A percentile compares a stretch with the other conserved stretches of the same genome.
Evolutionary conservation across 1,140 invertebrate genomes (phyloP).

Genomic region (Lordiphosa clarofinis): DNA sequence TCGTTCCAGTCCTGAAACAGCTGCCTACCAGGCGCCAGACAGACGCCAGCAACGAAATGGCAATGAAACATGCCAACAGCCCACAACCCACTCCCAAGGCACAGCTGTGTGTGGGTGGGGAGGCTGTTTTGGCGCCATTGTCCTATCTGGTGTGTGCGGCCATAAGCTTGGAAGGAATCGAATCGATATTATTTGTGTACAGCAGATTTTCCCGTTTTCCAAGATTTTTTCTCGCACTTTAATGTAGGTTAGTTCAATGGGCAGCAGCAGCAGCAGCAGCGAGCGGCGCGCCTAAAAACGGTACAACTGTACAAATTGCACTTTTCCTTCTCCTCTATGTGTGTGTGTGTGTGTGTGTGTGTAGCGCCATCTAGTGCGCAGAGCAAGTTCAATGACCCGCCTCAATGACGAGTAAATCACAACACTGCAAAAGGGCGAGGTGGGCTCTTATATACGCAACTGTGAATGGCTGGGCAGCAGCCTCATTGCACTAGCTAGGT

Average conservation of each 20-base stretch:
- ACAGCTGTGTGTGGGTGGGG: conserved; percentile 29
- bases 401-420: conserved; percentile 58
- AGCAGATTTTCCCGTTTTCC: conserved; percentile 55
- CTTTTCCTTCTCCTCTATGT: conserved; percentile 22
- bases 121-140: conserved; percentile 56
- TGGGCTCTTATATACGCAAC: conserved; percentile 32
- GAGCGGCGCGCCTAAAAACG: conserved; percentile 43
- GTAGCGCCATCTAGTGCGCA: conserved; percentile 57
- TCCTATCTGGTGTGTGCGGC: conserved; percentile 8
- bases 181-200: conserved; percentile 48
- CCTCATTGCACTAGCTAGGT: conserved; percentile 9
- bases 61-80: conserved; percentile 63
- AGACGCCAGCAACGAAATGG: conserved; percentile 61
- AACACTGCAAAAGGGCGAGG: conserved; percentile 20
- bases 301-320: conserved; percentile 65
- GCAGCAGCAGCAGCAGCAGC: too few species aligned
- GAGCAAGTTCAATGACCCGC: conserved; percentile 70
- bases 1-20: conserved; percentile 49
- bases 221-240: conserved; percentile 34
- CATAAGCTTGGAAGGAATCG: conserved; percentile 8
- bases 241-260: conserved; percentile 69
- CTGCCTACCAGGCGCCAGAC: conserved; percentile 74
- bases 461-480: conserved; percentile 39
- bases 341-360: conserved; percentile 16
- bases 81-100: conserved; percentile 5